Percentiles rank a stretch among this genome's conserved stretches.
phyloP scores from a whole-genome alignment of 2,797 vertebrate genomes.

The Catharus ustulatus region DNA sequence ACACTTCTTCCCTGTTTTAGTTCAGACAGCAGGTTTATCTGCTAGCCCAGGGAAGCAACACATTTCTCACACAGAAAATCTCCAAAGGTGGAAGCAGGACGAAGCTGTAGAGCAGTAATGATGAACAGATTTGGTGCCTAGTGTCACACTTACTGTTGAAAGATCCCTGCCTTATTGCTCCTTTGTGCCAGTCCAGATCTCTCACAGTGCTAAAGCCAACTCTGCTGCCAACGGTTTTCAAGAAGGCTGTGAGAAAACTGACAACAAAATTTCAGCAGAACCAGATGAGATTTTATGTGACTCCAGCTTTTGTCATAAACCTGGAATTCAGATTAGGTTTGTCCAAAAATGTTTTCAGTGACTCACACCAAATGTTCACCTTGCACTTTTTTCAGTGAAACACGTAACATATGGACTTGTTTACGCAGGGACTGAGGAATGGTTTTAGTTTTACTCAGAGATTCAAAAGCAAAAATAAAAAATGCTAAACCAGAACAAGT shows the following conservation, averaged over 20 bases:
- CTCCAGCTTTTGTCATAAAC: constrained; percentile 21
- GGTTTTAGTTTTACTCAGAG: not conserved
- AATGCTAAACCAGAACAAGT: not conserved
- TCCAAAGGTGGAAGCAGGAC: not conserved
- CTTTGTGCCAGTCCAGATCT: not conserved
- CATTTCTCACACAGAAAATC: not conserved
- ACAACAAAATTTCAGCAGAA: not conserved
- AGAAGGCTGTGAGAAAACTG: not conserved
- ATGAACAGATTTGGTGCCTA: not conserved
- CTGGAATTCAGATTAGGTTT: constrained; percentile 10
- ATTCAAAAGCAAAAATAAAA: not conserved
- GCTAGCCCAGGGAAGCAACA: not conserved
- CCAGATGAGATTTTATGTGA: not conserved
- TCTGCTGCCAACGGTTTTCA: not conserved
- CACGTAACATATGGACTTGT: not conserved
- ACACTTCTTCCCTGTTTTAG: not conserved
- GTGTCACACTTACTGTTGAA: not conserved
- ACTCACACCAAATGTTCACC: constrained; percentile 3
- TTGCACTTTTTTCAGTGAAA: not conserved
- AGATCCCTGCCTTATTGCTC: not conserved
- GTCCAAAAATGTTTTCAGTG: not conserved
- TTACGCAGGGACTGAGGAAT: not conserved
- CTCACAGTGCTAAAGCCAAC: not conserved
- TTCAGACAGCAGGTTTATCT: not conserved
- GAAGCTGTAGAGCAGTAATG: not conserved